Base-by-base conservation (phyloP, 30 jellyfish, hydroid and myxozoan genomes). In the Turritopsis dohrnii region DNA sequence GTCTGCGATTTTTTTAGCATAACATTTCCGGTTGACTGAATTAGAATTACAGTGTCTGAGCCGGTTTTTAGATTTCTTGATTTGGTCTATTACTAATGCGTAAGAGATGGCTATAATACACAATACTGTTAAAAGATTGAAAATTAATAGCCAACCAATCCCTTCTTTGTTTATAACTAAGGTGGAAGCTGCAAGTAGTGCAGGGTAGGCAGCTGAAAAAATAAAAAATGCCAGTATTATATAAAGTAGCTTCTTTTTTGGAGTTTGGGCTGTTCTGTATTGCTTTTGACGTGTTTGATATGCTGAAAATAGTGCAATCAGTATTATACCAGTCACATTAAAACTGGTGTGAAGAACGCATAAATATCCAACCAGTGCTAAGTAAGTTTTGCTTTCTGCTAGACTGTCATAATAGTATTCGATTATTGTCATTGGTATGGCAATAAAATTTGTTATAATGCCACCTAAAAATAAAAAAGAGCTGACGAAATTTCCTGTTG, bases 251-350 rank as follows among this genome's bases (percentile, higher is more conserved):
- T 41, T 41, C 60, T 13, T 41, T 41, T 41, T 41, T 41, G 60
- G 13, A 41, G 13, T 41, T 41, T 41, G 60, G 5, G 60, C 13
- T 41, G 60, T 41, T 41, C 9, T 41, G 60, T 3, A 41, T 3
- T 13, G 60, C 60, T 41, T 41, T 41, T 41, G 60, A 41, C 77
- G 22, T 8, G 19, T n/a, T 69, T 1, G 77, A 69, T n/a, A n/a
- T 19, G 22, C 22, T 69, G 77, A n/a, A n/a, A 69, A n/a, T 69
- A 69, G 77, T n/a, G 77, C 28, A n/a, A 69, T 69, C 77, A 69
- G 9, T 23, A 69, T 21, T n/a, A 69, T 27, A 19, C 77, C 30
- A n/a, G 31, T 8, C 16, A 27, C 19, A 69, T 69, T 69, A 7
- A 27, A 23, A 19, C 31, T 27, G 30, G 8, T 27, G 30, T 69